phyloP scores from a whole-genome alignment of 1,140 invertebrate genomes.

The Dryas iulia region DNA sequence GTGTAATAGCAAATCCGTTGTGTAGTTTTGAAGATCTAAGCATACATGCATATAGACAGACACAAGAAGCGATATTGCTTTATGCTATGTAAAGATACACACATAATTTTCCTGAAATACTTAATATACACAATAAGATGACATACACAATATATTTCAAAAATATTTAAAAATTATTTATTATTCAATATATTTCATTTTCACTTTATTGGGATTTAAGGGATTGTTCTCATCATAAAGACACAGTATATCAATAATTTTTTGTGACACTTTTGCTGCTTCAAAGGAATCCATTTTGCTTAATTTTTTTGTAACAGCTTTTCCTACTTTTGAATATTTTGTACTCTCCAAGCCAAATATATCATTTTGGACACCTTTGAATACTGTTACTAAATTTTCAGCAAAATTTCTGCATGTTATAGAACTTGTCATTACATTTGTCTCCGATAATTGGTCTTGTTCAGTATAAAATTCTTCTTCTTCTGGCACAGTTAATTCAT shows the following conservation, averaged over 20 bases:
- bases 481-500: conserved; percentile 14
- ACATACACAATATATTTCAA: background rate
- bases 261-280: conserved; percentile 48
- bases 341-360: conserved; percentile 52
- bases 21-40: too few relatives aligned
- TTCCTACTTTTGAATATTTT: conserved; percentile 51
- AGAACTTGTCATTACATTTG: conserved; percentile 17
- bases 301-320: conserved; percentile 49
- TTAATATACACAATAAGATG: too few relatives aligned
- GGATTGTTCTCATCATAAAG: conserved; percentile 61
- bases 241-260: conserved; percentile 62
- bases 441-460: conserved; percentile 28
- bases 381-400: conserved; percentile 51
- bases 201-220: conserved; percentile 63
- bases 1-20: too few relatives aligned
- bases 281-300: conserved; percentile 58
- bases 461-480: conserved; percentile 36
- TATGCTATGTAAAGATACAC: too few relatives aligned
- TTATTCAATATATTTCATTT: conserved; percentile 12
- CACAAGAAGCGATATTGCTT: too few relatives aligned
- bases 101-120: too few relatives aligned
- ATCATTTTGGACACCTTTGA: conserved; percentile 61
- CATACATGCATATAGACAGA: too few relatives aligned
- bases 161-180: background rate
- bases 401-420: conserved; percentile 47